Conservation (phyloP, 37 sponge, comb jelly and placozoan species). For the Spongia lamella region DNA sequence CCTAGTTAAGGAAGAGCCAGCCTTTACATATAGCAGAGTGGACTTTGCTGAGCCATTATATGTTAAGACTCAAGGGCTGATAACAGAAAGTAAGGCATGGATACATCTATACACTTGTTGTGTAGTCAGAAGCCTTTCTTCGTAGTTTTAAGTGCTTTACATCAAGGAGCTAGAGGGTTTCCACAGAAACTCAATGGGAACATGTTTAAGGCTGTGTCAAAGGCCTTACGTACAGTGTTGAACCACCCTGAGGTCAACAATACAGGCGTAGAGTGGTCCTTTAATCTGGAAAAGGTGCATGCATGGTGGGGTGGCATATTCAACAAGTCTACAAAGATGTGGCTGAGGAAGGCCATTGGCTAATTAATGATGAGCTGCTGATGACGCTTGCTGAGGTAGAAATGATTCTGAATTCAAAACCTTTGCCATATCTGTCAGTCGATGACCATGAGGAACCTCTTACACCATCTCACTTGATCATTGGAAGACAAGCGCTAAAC, state of each 20-base stretch:
- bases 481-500: constrained; percentile 8
- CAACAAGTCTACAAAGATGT: constrained; percentile 12
- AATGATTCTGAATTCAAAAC: constrained; percentile 23
- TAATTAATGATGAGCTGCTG: constrained; percentile 11
- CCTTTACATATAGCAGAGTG: too few species aligned
- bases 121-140: too few species aligned
- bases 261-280: not conserved
- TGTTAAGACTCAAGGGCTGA: constrained; percentile 20
- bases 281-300: constrained; percentile 5
- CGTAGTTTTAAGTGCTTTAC: too few species aligned
- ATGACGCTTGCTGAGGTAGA: constrained; percentile 28
- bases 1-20: too few species aligned
- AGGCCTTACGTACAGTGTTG: not conserved
- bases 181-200: too few species aligned
- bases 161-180: too few species aligned
- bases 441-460: constrained; percentile 13
- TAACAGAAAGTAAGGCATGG: too few species aligned
- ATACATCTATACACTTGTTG: too few species aligned
- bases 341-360: constrained; percentile 17
- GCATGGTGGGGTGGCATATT: constrained; percentile 15
- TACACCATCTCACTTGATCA: too few species aligned
- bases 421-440: constrained; percentile 9
- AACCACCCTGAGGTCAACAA: not conserved
- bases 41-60: too few species aligned
- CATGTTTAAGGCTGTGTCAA: constrained; percentile 1